These are phyloP conservation scores for Horisme vitalbata DNA, from an alignment of 2,888 invertebrate species.

Conservation along the genomic window DNA sequence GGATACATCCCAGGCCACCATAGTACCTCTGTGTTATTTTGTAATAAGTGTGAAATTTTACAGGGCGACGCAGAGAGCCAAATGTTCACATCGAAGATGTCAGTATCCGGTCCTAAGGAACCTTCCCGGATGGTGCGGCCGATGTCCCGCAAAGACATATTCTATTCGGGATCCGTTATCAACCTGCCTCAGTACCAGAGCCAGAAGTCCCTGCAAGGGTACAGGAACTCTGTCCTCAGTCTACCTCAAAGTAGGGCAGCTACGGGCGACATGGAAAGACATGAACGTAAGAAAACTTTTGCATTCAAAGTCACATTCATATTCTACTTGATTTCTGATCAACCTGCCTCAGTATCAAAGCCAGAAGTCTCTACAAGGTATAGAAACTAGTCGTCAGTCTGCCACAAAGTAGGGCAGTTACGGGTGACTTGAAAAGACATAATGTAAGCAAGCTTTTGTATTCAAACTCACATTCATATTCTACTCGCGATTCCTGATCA, in stretches of 20 bases:
- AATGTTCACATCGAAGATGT: slow-evolving; percentile 86
- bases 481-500: slow-evolving; percentile 96
- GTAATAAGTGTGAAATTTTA: too few relatives aligned
- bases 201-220: slow-evolving; percentile 94
- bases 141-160: slow-evolving; percentile 97
- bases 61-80: slow-evolving; percentile 86
- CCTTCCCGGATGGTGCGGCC: slow-evolving; percentile 90
- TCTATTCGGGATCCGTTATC: slow-evolving; percentile 97
- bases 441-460: slow-evolving; percentile 84
- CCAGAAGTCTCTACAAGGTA: slow-evolving; percentile 94
- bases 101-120: slow-evolving; percentile 71
- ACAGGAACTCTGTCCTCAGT: slow-evolving; percentile 95
- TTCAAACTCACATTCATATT: too few relatives aligned
- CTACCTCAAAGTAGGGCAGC: slow-evolving; percentile 87
- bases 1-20: too few relatives aligned
- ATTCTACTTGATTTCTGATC: slow-evolving; percentile 97
- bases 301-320: too few relatives aligned
- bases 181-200: slow-evolving; percentile 97
- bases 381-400: slow-evolving; percentile 94
- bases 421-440: slow-evolving; percentile 85
- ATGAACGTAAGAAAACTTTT: slow-evolving; percentile 85
- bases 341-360: slow-evolving; percentile 97
- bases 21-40: too few relatives aligned
- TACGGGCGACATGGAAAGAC: slow-evolving; percentile 84
- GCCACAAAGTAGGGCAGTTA: slow-evolving; percentile 85